Evolutionary conservation across 2,797 vertebrate genomes (phyloP), one percentile per base, ranked within the genome.

Genomic region (Spheniscus humboldti): DNA sequence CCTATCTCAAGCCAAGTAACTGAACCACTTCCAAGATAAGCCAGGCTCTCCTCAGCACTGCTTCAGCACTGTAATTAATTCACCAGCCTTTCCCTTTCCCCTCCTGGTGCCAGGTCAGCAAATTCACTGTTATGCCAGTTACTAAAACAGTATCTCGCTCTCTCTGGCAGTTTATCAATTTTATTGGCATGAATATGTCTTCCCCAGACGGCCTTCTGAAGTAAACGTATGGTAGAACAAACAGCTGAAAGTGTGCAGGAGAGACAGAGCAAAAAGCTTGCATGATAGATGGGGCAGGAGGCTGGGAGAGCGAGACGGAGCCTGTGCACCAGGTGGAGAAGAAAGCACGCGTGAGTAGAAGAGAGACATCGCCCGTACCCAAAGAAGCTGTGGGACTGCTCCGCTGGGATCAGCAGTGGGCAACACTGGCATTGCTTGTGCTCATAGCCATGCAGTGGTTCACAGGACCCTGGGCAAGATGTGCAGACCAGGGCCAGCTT

Each of bases 51-150:
- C 80, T 84, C 86, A 95, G 87, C 63, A 47, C 53, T 86, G 24
- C 76, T 78, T 95, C 75, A 86, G 89, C 23, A n/a, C 72, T 28
- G 64, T 63, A 96, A 96, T 96, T 96, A 92, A 92, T 92, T 92
- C 76, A 60, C 69, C 71, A 91, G 69, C 47, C 33, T 91, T 94
- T 77, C 75, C 22, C 28, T 81, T 86, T 94, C 59, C 43, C 48
- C 69, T 90, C 67, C 63, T 9, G 28, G 62, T 43, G 73, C 89
- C 82, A 93, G 85, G 63, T 94, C 90, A 95, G 94, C 85, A 96
- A 92, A 94, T 94, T 47, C 94, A 92, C 85, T 74, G 63, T 86
- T 92, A 88, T 57, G 71, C 85, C 89, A 90, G 87, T 92, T 94
- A 94, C 82, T 96, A 94, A 97, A 96, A 94, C 52, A 43, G 91